Conservation (phyloP, 2,797 vertebrate species). For the Microchirus variegatus region DNA sequence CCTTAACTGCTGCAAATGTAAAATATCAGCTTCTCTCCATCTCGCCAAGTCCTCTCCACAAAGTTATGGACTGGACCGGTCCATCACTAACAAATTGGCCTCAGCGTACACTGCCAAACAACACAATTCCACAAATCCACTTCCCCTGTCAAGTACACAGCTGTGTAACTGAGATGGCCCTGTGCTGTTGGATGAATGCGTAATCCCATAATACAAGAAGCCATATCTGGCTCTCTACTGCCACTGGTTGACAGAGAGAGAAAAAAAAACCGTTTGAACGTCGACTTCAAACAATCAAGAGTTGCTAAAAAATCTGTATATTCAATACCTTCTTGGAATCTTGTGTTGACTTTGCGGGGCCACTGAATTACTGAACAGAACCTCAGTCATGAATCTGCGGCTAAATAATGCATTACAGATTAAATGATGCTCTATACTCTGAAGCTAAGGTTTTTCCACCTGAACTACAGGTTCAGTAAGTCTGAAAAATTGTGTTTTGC, state of each 20-base stretch:
- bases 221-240: slow-evolving; percentile 30
- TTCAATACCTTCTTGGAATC: slow-evolving; percentile 34
- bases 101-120: slow-evolving; percentile 63
- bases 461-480: no score
- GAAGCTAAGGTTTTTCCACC: no score
- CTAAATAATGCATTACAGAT: no score
- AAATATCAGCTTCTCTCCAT: slow-evolving; percentile 41
- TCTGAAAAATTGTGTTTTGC: no score
- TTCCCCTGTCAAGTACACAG: slow-evolving; percentile 57
- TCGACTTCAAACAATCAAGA: slow-evolving; percentile 28
- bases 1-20: slow-evolving; percentile 43
- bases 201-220: slow-evolving; percentile 53
- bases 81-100: slow-evolving; percentile 66
- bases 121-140: slow-evolving; percentile 72
- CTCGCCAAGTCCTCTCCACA: slow-evolving; percentile 49
- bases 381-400: slow-evolving; percentile 3
- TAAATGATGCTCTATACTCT: no score
- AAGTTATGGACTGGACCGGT: slow-evolving; percentile 48
- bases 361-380: slow-evolving; percentile 14
- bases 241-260: slow-evolving; percentile 9
- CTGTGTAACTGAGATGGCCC: slow-evolving; percentile 54
- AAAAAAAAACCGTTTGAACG: slow-evolving; percentile 24
- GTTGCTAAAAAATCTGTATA: slow-evolving; percentile 26
- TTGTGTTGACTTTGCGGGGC: slow-evolving; percentile 14
- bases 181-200: slow-evolving; percentile 41